Conservation (phyloP, 2,888 invertebrate species). For the Drosophila crucigera region DNA sequence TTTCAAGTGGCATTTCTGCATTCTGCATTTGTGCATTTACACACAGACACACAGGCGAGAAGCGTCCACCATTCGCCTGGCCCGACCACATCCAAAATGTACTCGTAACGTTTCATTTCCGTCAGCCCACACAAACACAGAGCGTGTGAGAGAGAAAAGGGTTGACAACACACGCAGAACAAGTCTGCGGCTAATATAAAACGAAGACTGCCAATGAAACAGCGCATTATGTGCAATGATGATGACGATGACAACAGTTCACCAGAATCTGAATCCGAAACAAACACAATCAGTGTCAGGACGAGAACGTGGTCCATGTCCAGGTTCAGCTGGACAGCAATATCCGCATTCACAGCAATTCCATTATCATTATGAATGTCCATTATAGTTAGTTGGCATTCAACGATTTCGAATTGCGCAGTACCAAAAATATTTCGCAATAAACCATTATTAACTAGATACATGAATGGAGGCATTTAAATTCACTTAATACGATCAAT, state of each 20-base stretch:
- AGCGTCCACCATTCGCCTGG: slow-evolving; percentile 36
- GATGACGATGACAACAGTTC: slow-evolving; percentile 20
- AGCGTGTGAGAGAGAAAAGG: neutral
- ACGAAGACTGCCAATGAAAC: slow-evolving; percentile 68
- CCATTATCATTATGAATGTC: slow-evolving; percentile 72
- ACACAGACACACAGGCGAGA: slow-evolving; percentile 46
- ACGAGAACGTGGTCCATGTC: neutral
- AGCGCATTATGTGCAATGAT: slow-evolving; percentile 43
- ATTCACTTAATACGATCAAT: neutral
- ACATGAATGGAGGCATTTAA: neutral
- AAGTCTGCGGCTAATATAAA: slow-evolving; percentile 80
- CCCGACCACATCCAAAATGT: slow-evolving; percentile 60
- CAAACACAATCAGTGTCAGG: slow-evolving; percentile 6
- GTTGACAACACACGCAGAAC: slow-evolving; percentile 45
- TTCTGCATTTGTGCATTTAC: slow-evolving; percentile 53
- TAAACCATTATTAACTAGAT: neutral
- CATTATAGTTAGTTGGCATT: slow-evolving; percentile 69
- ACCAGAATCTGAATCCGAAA: slow-evolving; percentile 13
- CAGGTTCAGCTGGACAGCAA: neutral
- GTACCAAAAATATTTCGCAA: slow-evolving; percentile 24
- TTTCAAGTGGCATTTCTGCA: slow-evolving; percentile 73
- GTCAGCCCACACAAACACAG: slow-evolving; percentile 45
- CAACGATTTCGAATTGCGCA: slow-evolving; percentile 69
- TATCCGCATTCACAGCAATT: slow-evolving; percentile 25
- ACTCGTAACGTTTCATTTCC: slow-evolving; percentile 80